Conservation (phyloP, 2,888 invertebrate genomes). For the Orchesella flavescens region DNA sequence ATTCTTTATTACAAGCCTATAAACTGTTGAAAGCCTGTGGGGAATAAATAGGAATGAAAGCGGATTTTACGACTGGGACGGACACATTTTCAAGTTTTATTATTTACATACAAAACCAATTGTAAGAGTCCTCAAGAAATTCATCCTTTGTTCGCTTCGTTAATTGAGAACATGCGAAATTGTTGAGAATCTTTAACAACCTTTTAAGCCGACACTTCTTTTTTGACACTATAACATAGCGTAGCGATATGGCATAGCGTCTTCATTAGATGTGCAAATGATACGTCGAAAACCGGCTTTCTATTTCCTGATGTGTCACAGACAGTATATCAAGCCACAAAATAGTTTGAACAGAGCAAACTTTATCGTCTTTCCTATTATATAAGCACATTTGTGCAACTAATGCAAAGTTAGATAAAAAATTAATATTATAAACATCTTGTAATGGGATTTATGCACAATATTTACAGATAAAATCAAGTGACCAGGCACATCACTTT, state of each 20-base stretch:
- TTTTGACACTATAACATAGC: no score
- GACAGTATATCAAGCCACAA: neutral
- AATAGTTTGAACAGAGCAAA: neutral
- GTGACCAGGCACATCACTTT: no score
- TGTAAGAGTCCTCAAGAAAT: neutral
- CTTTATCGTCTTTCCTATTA: neutral
- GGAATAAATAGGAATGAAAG: conserved; percentile 4
- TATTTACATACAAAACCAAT: neutral
- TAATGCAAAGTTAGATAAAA: no score
- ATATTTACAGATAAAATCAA: no score
- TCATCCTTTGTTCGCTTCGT: neutral
- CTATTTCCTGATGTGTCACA: conserved; percentile 47
- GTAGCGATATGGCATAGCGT: neutral
- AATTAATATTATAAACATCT: no score
- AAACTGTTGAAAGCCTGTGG: neutral
- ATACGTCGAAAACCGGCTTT: conserved; percentile 48
- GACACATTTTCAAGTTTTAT: conserved; percentile 6
- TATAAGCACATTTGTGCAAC: neutral
- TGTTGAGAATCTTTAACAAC: no score
- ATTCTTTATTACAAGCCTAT: neutral
- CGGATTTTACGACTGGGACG: conserved; percentile 39
- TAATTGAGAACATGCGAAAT: no score
- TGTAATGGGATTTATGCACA: no score
- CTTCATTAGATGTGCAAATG: conserved; percentile 48
- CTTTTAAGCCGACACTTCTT: conserved; percentile 1